phyloP scores from a whole-genome alignment of 2,113 vertebrate genomes.

The Periophthalmus modestus region DNA sequence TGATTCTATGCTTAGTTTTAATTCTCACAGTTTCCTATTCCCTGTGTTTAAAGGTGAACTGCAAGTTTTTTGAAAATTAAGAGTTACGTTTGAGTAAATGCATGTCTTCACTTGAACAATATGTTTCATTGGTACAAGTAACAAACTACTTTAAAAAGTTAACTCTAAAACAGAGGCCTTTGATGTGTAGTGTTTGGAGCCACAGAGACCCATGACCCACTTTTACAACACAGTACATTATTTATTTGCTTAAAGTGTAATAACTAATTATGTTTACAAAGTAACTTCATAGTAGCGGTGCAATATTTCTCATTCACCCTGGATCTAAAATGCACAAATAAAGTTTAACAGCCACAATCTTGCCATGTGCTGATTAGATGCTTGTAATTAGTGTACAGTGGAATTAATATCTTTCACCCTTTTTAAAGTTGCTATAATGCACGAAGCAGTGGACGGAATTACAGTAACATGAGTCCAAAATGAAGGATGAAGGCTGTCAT shows the following conservation, averaged over 20 bases:
- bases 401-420: background rate
- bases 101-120: background rate
- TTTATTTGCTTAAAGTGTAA: background rate
- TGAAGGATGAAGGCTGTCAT: background rate
- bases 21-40: no score
- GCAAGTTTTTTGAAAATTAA: background rate
- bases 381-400: background rate
- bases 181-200: constrained; percentile 11
- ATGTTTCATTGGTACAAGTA: background rate
- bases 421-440: background rate
- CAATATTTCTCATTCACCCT: background rate
- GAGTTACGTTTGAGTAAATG: background rate
- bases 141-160: background rate
- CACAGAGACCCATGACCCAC: constrained; percentile 10
- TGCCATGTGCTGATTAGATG: background rate
- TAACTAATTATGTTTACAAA: constrained; percentile 1
- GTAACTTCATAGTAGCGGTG: background rate
- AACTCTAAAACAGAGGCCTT: constrained; percentile 5
- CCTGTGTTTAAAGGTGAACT: background rate
- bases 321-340: background rate
- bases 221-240: background rate
- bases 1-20: no score
- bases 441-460: background rate
- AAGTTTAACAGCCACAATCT: background rate
- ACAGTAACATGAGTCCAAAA: background rate